Conservation (phyloP, 2,888 invertebrate genomes). For the Pollenia angustigena region DNA sequence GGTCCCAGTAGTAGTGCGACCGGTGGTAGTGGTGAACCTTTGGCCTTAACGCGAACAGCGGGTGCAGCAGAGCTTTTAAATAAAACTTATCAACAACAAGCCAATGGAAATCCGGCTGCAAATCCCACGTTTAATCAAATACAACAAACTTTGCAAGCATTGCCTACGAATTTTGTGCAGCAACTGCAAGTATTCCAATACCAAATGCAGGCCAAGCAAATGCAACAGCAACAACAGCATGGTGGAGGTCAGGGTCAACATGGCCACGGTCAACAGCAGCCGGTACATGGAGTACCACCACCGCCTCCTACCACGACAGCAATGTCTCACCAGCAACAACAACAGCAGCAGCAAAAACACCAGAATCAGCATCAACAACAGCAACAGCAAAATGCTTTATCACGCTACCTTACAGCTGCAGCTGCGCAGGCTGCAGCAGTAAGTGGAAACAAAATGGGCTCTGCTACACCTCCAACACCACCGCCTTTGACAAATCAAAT, state of each 20-base stretch:
- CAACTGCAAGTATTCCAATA: constrained; percentile 79
- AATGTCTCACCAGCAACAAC: constrained; percentile 72
- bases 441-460: constrained; percentile 71
- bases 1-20: constrained; percentile 68
- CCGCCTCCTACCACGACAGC: constrained; percentile 75
- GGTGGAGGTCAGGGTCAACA: constrained; percentile 74
- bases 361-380: constrained; percentile 77
- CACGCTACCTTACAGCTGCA: constrained; percentile 77
- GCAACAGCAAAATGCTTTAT: constrained; percentile 76
- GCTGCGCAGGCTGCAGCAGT: constrained; percentile 67
- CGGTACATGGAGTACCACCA: constrained; percentile 73
- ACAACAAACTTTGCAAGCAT: constrained; percentile 79
- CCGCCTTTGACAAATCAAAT: constrained; percentile 76
- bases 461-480: constrained; percentile 75
- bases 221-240: constrained; percentile 75
- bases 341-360: constrained; percentile 76
- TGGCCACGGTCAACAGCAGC: constrained; percentile 71
- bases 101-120: constrained; percentile 78
- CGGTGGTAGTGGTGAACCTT: constrained; percentile 76
- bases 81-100: constrained; percentile 79
- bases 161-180: constrained; percentile 79
- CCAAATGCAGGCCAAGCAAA: constrained; percentile 84
- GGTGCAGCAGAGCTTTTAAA: constrained; percentile 80
- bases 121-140: constrained; percentile 77
- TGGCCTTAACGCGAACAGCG: constrained; percentile 80